Conservation (phyloP, 1,140 invertebrate species). For the Telenomus remus region DNA sequence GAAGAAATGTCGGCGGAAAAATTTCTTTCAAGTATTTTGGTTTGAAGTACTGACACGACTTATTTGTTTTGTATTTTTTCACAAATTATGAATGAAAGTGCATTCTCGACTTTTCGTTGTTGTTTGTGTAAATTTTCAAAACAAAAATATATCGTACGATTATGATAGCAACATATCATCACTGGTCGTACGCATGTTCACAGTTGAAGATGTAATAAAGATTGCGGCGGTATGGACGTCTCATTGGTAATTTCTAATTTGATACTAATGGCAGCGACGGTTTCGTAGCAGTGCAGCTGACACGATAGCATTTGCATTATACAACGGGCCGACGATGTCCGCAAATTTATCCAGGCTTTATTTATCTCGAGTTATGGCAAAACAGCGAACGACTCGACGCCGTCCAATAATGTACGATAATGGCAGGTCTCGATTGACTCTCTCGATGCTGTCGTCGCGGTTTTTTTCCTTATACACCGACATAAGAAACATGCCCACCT, state of each 20-base stretch:
- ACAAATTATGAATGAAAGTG: too few relatives aligned
- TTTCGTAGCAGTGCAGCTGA: constrained; percentile 59
- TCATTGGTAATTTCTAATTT: constrained; percentile 61
- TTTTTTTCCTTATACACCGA: constrained; percentile 57
- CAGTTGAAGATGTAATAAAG: constrained; percentile 51
- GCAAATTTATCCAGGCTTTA: constrained; percentile 70
- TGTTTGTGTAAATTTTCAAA: too few relatives aligned
- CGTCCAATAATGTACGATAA: constrained; percentile 70
- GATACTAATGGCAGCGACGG: constrained; percentile 54
- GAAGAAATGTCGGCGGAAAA: too few relatives aligned
- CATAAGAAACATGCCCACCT: constrained; percentile 54
- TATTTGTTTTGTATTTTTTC: too few relatives aligned
- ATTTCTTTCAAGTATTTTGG: too few relatives aligned
- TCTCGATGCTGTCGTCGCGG: constrained; percentile 55
- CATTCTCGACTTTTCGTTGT: too few relatives aligned
- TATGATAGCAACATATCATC: constrained; percentile 40
- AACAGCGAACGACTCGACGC: constrained; percentile 67
- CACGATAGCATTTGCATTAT: constrained; percentile 73
- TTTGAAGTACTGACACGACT: too few relatives aligned
- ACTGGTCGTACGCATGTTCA: constrained; percentile 43
- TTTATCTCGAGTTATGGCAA: constrained; percentile 72
- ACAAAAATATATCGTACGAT: constrained; percentile 16
- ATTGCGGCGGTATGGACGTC: constrained; percentile 45
- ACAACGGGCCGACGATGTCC: constrained; percentile 65
- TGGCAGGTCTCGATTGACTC: constrained; percentile 69